These are phyloP conservation scores for Brevipalpus yothersi DNA, from an alignment of 1,140 invertebrate species.

Conservation along the genomic window DNA sequence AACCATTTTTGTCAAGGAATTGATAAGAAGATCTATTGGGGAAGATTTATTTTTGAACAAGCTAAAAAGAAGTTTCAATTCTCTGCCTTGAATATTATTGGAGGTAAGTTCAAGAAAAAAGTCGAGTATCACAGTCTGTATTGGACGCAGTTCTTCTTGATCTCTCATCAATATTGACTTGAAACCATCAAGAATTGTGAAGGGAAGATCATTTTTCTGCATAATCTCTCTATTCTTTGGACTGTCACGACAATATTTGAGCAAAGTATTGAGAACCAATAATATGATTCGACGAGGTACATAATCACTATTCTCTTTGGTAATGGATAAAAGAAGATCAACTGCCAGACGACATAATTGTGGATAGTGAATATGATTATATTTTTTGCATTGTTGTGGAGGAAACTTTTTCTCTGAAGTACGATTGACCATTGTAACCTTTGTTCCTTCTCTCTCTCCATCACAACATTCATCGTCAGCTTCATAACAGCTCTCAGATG, in stretches of 20 bases:
- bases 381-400: too few relatives aligned
- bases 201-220: neutral
- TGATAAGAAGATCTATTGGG: conserved; percentile 1
- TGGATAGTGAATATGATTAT: neutral
- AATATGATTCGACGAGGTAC: neutral
- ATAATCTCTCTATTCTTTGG: neutral
- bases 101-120: neutral
- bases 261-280: neutral
- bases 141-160: neutral
- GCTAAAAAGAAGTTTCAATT: conserved; percentile 1
- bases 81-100: neutral
- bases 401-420: too few relatives aligned
- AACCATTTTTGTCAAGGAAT: neutral
- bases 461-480: neutral
- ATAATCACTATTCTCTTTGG: neutral
- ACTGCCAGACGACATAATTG: neutral
- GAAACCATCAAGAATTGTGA: neutral
- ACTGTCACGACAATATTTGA: neutral
- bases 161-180: neutral
- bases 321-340: neutral
- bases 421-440: neutral
- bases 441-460: neutral
- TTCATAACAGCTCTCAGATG: neutral
- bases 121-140: conserved; percentile 3
- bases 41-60: conserved; percentile 3